Conservation (phyloP, 2,113 vertebrate genomes). For the Plecotus auritus region DNA sequence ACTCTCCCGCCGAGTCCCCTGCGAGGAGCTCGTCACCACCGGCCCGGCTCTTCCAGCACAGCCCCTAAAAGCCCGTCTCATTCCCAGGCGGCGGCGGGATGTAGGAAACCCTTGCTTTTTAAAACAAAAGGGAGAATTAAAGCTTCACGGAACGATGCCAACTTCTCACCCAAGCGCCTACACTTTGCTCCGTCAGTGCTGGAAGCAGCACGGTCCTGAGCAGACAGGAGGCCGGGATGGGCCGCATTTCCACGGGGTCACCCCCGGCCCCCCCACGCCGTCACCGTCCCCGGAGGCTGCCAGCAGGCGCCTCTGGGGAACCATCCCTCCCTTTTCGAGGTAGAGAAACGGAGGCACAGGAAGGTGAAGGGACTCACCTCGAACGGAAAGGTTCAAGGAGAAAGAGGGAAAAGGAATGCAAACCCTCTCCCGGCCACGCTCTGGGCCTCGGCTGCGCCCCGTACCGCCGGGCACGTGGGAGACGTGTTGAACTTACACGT, state of each 20-base stretch:
- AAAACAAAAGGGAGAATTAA: conserved; percentile 66
- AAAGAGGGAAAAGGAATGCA: conserved; percentile 14
- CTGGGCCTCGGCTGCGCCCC: neutral
- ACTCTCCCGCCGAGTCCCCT: neutral
- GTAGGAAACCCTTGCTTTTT: conserved; percentile 36
- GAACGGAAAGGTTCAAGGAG: neutral
- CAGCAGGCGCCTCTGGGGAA: neutral
- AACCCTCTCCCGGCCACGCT: neutral
- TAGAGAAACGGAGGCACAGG: conserved; percentile 71
- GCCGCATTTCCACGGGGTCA: neutral
- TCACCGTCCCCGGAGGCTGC: neutral
- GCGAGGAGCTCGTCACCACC: neutral
- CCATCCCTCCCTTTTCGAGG: conserved; percentile 49
- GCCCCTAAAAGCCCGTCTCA: neutral
- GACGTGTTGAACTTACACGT: conserved; percentile 72
- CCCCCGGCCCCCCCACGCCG: neutral
- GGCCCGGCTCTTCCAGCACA: conserved; percentile 37
- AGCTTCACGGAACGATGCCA: conserved; percentile 37
- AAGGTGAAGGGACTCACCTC: conserved; percentile 56
- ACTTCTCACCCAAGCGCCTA: conserved; percentile 51
- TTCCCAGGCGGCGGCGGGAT: conserved; percentile 16
- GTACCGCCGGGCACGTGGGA: conserved; percentile 11
- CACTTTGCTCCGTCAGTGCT: conserved; percentile 40
- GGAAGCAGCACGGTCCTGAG: conserved; percentile 10
- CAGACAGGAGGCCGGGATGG: neutral